phyloP scores from a whole-genome alignment of 2,888 invertebrate genomes.

The Glomeris marginata region DNA sequence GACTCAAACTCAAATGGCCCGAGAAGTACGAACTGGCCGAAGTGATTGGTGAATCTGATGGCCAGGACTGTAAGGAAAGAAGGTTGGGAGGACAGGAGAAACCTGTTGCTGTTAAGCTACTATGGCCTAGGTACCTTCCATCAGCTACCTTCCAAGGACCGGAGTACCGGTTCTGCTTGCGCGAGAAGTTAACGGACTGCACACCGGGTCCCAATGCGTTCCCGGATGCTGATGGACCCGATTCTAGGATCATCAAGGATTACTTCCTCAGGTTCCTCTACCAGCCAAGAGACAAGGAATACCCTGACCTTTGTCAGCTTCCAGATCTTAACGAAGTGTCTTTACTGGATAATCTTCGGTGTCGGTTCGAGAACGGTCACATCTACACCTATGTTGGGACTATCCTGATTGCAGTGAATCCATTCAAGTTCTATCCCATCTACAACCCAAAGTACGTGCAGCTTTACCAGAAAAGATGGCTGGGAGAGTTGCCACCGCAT shows the following conservation, averaged over 20 bases:
- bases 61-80: conserved; percentile 83
- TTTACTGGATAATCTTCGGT: conserved; percentile 72
- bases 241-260: conserved; percentile 80
- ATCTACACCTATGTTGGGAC: conserved; percentile 95
- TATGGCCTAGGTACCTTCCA: conserved; percentile 31
- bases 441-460: conserved; percentile 97
- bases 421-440: conserved; percentile 73
- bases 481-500: conserved; percentile 86
- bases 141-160: conserved; percentile 17
- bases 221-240: conserved; percentile 68
- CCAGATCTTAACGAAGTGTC: conserved; percentile 91
- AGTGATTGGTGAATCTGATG: conserved; percentile 69
- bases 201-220: conserved; percentile 37
- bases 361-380: conserved; percentile 76
- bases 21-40: conserved; percentile 68
- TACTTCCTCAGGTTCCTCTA: conserved; percentile 80
- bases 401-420: conserved; percentile 83
- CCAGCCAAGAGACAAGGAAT: conserved; percentile 84
- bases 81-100: conserved; percentile 53
- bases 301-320: conserved; percentile 87
- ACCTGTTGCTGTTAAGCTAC: conserved; percentile 35
- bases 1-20: conserved; percentile 40
- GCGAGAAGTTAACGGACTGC: conserved; percentile 54
- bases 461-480: conserved; percentile 78
- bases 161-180: conserved; percentile 58